Evolutionary conservation across 2,113 vertebrate genomes (phyloP).

Genomic region (Phalacrocorax carbo): DNA sequence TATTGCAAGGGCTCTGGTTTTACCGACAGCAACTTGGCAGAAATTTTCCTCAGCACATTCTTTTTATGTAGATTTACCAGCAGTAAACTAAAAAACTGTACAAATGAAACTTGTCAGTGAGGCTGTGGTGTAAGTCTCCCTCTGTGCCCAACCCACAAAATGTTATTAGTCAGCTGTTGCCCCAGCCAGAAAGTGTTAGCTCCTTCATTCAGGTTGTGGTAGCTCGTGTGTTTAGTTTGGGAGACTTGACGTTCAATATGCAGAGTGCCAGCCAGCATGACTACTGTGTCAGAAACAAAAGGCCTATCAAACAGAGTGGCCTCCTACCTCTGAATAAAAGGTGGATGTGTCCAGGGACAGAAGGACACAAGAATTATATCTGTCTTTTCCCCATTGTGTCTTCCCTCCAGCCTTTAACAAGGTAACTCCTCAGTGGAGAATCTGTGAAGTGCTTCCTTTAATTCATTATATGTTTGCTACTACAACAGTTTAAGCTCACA

Average conservation of each 20-base stretch:
- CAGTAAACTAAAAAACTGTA: neutral
- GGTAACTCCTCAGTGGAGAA: neutral
- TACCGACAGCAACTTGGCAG: neutral
- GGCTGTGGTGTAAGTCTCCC: neutral
- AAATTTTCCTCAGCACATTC: neutral
- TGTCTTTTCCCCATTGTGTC: neutral
- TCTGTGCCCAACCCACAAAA: neutral
- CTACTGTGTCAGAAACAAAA: neutral
- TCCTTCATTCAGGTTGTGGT: neutral
- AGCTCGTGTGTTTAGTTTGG: neutral
- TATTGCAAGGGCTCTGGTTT: neutral
- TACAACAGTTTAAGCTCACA: neutral
- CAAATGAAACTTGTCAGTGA: neutral
- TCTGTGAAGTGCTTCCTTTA: neutral
- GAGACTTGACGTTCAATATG: fast-evolving
- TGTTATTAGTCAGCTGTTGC: neutral
- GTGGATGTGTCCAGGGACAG: neutral
- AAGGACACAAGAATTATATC: neutral
- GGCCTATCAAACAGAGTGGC: neutral
- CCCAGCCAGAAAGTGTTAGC: neutral
- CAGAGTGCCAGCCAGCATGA: neutral
- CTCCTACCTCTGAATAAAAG: neutral
- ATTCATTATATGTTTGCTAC: neutral
- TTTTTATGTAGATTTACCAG: neutral
- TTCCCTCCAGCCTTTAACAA: neutral